Evolutionary conservation across 2,113 vertebrate genomes (phyloP), one percentile per base, ranked within the genome.

Genomic region (Azemiops feae): DNA sequence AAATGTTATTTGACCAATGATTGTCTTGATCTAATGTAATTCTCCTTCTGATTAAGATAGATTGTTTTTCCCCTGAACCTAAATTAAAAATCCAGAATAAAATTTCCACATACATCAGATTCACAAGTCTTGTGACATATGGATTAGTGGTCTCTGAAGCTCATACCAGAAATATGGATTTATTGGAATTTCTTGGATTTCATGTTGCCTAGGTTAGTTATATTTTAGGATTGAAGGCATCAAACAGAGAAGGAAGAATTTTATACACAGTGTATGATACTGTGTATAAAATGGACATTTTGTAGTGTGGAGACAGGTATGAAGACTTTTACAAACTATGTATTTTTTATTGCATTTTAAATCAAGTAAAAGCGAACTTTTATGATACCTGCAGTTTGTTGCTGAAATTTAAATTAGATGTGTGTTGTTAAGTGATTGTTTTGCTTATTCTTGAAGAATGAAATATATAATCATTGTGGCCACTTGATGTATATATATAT

Each of bases 381-480:
- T 55, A 53, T 45, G 12, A 30, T 43, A 85, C 30, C 25, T 9
- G 16, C 39, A 88, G 2, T 3, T 88, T 87, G 3, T n/a, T 64
- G 58, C 47, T 60, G 12, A 55, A 85, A 45, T 55, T 55, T 55
- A 85, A 57, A 91, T 16, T 86, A 55, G 43, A 18, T 86, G 11
- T 7, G 27, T 91, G 34, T 89, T 47, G n/a, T 47, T 50, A 93
- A 92, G 30, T 53, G 64, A 92, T 12, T 87, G 0, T 50, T 53
- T 53, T 90, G 30, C 30, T 95, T 94, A 43, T 30, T 92, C 60
- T 92, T 87, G 43, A 89, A 88, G 95, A 89, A 74, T 16, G 57
- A 58, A 2, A 91, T 95, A 95, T 94, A 94, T 43, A 95, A 53
- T 34, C 47, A 27, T 25, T 91, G 58, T 55, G 89, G 64, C 25